Percentiles rank a stretch among this genome's conserved stretches.
Conservation (phyloP, 2,888 invertebrate genomes). For the Gisinianus flammeolus region DNA sequence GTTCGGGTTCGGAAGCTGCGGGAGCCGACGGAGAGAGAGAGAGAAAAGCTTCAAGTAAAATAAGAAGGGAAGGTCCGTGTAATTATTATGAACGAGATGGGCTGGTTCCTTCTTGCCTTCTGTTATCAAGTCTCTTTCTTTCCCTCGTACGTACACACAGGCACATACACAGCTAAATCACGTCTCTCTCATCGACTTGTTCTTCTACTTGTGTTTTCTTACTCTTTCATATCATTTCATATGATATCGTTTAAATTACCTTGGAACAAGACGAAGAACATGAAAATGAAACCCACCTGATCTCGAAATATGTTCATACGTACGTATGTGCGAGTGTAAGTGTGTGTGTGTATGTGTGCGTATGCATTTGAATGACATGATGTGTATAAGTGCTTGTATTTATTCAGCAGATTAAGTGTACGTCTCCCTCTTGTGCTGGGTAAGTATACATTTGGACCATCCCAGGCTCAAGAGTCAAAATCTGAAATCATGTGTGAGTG, state of each 20-base stretch:
- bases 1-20: conserved; percentile 46
- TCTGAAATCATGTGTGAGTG: neutral
- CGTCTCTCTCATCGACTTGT: neutral
- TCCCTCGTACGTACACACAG: neutral
- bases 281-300: neutral
- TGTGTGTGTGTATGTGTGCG: too few species aligned
- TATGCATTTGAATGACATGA: conserved; percentile 8
- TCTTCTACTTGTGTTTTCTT: neutral
- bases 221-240: conserved; percentile 7
- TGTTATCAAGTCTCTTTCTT: conserved; percentile 55
- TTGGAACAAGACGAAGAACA: neutral
- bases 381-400: neutral
- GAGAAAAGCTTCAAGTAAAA: conserved; percentile 51
- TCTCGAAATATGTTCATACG: neutral
- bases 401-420: conserved; percentile 5
- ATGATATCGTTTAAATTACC: conserved; percentile 5
- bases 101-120: conserved; percentile 53
- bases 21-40: conserved; percentile 43
- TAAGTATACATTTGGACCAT: too few species aligned
- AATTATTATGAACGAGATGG: conserved; percentile 57
- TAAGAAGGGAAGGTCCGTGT: conserved; percentile 56
- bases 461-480: too few species aligned
- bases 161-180: neutral
- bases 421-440: too few species aligned
- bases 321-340: too few species aligned